Evolutionary conservation across 2,113 vertebrate species (phyloP).

Genomic region (Perognathus longimembris): DNA sequence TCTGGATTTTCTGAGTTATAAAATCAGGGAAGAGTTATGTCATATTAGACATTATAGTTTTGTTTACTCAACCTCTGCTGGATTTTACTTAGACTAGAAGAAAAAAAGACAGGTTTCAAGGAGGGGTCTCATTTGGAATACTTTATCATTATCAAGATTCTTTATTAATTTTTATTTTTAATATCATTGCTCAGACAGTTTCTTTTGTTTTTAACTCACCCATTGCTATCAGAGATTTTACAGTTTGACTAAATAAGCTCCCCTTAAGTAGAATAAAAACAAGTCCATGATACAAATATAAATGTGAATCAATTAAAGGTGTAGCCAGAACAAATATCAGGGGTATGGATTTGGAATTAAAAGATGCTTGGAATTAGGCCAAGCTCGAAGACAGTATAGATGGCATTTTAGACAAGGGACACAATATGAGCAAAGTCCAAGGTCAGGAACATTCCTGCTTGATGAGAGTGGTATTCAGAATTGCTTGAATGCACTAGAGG

Average conservation of each 20-base stretch:
- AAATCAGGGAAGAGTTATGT: neutral
- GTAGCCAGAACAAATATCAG: neutral
- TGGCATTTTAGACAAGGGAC: neutral
- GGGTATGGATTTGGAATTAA: neutral
- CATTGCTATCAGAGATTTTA: neutral
- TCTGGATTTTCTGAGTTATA: neutral
- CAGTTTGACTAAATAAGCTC: neutral
- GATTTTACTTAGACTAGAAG: neutral
- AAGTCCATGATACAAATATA: neutral
- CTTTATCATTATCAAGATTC: neutral
- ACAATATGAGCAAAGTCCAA: neutral
- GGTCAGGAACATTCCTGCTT: neutral
- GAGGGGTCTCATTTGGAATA: neutral
- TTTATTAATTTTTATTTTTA: neutral
- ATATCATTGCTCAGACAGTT: neutral
- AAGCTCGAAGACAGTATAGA: neutral
- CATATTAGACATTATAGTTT: neutral
- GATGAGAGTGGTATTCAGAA: neutral
- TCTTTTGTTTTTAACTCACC: neutral
- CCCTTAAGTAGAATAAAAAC: slow-evolving; percentile 9
- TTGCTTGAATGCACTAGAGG: neutral
- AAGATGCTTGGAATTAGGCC: neutral
- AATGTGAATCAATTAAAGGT: slow-evolving; percentile 9
- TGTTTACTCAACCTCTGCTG: neutral
- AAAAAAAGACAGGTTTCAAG: neutral